Percentiles rank a stretch among this genome's conserved stretches.
phyloP scores from a whole-genome alignment of 2,888 invertebrate genomes.

The Mythimna vitellina region DNA sequence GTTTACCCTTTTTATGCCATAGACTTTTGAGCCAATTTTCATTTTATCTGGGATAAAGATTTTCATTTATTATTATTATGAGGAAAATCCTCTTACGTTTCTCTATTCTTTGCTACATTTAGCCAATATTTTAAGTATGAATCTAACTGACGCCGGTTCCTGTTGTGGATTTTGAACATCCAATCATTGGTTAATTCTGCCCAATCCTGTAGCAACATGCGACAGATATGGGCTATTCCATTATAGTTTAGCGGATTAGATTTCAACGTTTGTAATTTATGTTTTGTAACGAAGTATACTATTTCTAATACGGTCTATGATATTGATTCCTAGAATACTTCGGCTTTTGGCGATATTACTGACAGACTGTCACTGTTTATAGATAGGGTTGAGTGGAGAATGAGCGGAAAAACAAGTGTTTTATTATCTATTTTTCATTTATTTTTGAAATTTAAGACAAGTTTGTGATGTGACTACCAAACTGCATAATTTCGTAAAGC shows the following conservation, averaged over 20 bases:
- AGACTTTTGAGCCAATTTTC: background rate
- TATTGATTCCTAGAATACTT: background rate
- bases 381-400: background rate
- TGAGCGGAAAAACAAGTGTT: background rate
- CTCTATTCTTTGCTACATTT: no score
- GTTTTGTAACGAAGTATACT: no score
- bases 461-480: background rate
- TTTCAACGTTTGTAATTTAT: no score
- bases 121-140: no score
- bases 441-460: background rate
- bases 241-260: no score
- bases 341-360: background rate
- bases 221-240: no score
- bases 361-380: background rate
- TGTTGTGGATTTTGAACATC: no score
- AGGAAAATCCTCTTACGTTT: no score
- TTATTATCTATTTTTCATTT: background rate
- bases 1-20: background rate
- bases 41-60: background rate
- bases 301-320: no score
- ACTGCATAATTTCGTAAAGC: background rate
- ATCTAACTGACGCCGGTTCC: background rate
- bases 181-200: background rate
- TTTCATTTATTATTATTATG: background rate
- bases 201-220: no score